A percentile compares a stretch with the other conserved stretches of the same genome.
Evolutionary conservation across 2,113 vertebrate genomes (phyloP).

Genomic region (Lepidothrix coronata): DNA sequence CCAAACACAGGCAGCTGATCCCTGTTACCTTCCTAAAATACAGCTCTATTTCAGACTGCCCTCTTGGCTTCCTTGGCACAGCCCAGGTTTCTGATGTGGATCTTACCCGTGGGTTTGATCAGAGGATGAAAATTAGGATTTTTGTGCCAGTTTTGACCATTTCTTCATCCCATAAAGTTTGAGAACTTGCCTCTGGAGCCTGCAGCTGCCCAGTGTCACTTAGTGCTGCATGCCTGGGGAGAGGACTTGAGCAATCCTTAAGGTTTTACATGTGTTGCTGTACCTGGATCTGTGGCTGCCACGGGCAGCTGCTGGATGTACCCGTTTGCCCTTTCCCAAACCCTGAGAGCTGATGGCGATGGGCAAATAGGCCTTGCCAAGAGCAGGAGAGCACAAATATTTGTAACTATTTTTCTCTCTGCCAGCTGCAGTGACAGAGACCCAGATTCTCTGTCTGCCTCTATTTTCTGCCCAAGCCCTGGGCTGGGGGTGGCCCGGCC

Average conservation of each 20-base stretch:
- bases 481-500: fast-evolving
- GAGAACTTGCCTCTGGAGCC: not conserved
- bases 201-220: not conserved
- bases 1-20: not conserved
- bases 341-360: not conserved
- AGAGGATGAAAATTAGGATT: not conserved
- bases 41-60: not conserved
- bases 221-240: fast-evolving
- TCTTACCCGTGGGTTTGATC: not conserved
- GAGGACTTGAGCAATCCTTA: fast-evolving
- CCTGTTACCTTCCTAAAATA: not conserved
- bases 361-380: not conserved
- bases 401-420: not conserved
- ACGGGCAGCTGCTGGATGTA: not conserved
- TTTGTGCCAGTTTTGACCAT: not conserved
- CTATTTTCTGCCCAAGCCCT: not conserved
- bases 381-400: not conserved
- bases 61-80: not conserved
- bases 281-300: not conserved
- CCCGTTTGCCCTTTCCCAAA: not conserved
- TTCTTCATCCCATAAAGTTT: not conserved
- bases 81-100: fast-evolving
- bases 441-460: not conserved
- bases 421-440: not conserved
- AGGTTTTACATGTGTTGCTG: not conserved